These are phyloP conservation scores for Phylloscopus collybita DNA, from an alignment of 2,797 vertebrate genomes.

Conservation along the genomic window DNA sequence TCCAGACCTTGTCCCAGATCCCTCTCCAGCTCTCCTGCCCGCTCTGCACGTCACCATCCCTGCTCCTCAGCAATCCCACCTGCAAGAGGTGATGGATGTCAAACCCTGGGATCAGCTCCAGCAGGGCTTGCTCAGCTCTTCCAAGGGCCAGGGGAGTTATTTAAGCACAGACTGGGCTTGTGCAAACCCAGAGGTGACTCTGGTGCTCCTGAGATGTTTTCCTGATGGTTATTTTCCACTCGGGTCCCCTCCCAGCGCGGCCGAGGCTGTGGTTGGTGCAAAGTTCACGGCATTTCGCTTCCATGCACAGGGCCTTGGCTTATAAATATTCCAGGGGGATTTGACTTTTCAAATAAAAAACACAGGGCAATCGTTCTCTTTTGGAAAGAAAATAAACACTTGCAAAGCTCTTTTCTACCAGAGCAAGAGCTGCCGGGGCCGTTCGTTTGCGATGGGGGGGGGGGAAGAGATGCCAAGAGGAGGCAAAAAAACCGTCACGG, in stretches of 20 bases:
- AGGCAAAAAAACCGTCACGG: neutral
- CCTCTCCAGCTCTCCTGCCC: neutral
- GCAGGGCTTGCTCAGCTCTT: neutral
- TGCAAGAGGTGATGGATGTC: neutral
- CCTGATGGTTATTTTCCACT: neutral
- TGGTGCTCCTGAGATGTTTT: neutral
- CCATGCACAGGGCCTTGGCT: neutral
- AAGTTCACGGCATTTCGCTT: conserved; percentile 8
- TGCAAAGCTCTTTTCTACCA: neutral
- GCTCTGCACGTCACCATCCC: neutral
- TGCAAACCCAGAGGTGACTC: neutral
- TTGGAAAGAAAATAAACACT: conserved; percentile 21
- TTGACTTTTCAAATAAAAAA: conserved; percentile 5
- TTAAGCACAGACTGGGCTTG: neutral
- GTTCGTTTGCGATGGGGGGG: neutral
- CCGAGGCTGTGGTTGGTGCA: neutral
- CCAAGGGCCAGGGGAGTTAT: neutral
- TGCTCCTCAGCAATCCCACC: neutral
- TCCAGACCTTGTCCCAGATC: fast-evolving
- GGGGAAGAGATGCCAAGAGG: neutral
- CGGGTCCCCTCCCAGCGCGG: neutral
- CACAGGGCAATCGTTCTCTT: neutral
- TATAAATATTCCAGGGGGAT: neutral
- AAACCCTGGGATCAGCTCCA: neutral
- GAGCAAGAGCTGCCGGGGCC: neutral